A percentile compares a stretch with the other conserved stretches of the same genome.
Conservation (phyloP, 2,888 invertebrate species). For the Gryllus longicercus region DNA sequence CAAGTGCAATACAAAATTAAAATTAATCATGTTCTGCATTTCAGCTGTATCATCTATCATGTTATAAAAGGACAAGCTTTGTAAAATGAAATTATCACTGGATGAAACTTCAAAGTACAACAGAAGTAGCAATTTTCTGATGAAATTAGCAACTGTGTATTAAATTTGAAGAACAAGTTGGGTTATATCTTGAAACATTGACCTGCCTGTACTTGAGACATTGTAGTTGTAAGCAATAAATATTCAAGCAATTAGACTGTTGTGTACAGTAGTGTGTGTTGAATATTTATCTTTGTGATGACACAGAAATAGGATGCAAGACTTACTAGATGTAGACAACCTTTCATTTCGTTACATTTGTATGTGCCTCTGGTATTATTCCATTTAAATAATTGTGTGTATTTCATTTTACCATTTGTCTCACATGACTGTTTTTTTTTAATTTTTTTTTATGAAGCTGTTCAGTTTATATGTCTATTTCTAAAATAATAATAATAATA, state of each 20-base stretch:
- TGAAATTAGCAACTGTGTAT: not conserved
- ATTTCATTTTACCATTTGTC: not conserved
- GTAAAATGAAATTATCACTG: not conserved
- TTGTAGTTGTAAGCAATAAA: not conserved
- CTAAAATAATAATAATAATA: not conserved
- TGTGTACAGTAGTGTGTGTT: not conserved
- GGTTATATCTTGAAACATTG: not conserved
- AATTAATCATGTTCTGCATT: not conserved
- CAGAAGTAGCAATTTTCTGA: not conserved
- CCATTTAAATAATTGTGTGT: not conserved
- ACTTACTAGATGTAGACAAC: not conserved
- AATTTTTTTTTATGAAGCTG: too few species aligned
- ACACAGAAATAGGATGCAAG: not conserved
- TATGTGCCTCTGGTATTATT: constrained; percentile 3
- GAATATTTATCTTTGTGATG: not conserved
- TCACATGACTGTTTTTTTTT: not conserved
- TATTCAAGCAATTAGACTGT: constrained; percentile 10
- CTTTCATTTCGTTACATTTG: not conserved
- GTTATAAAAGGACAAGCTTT: not conserved
- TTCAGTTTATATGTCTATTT: constrained; percentile 17
- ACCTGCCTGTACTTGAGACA: not conserved
- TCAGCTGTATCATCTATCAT: not conserved
- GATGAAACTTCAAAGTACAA: not conserved
- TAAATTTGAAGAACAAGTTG: not conserved
- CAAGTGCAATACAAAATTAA: not conserved